These are phyloP conservation scores for Amblyjoppa fuscipennis DNA, from an alignment of 2,888 invertebrate genomes.

Conservation along the genomic window DNA sequence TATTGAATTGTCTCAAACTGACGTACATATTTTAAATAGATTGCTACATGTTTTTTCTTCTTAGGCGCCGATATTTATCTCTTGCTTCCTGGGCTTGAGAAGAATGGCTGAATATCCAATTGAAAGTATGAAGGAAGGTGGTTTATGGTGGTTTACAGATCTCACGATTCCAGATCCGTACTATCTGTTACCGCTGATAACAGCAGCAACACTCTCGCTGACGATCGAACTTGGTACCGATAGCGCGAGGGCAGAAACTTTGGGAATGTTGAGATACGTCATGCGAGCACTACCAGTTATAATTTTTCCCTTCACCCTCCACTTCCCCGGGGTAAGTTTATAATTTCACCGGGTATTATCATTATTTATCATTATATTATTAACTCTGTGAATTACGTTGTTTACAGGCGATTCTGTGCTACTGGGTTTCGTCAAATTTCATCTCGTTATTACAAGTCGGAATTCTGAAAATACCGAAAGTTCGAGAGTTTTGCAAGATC, in stretches of 20 bases:
- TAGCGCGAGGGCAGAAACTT: conserved; percentile 88
- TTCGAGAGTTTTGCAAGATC: conserved; percentile 92
- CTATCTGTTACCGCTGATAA: conserved; percentile 94
- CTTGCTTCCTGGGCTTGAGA: conserved; percentile 95
- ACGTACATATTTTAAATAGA: neutral
- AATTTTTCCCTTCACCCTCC: conserved; percentile 94
- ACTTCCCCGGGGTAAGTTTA: conserved; percentile 91
- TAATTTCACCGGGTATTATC: neutral
- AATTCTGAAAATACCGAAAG: conserved; percentile 90
- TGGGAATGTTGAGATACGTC: conserved; percentile 90
- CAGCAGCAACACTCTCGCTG: conserved; percentile 92
- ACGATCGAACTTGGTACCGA: conserved; percentile 95
- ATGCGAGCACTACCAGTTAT: conserved; percentile 92
- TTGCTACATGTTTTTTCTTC: conserved; percentile 56
- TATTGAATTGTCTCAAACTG: neutral
- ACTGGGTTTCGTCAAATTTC: conserved; percentile 96
- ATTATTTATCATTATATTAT: neutral
- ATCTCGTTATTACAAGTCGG: conserved; percentile 94
- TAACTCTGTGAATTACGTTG: conserved; percentile 26
- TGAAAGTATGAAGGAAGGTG: conserved; percentile 95
- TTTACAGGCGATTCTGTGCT: conserved; percentile 91
- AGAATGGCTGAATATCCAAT: conserved; percentile 96
- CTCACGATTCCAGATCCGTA: conserved; percentile 96
- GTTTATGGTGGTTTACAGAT: conserved; percentile 97
- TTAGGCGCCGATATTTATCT: conserved; percentile 94